Base-by-base conservation (phyloP, 1,140 invertebrate genomes). In the Cydia fagiglandana region DNA sequence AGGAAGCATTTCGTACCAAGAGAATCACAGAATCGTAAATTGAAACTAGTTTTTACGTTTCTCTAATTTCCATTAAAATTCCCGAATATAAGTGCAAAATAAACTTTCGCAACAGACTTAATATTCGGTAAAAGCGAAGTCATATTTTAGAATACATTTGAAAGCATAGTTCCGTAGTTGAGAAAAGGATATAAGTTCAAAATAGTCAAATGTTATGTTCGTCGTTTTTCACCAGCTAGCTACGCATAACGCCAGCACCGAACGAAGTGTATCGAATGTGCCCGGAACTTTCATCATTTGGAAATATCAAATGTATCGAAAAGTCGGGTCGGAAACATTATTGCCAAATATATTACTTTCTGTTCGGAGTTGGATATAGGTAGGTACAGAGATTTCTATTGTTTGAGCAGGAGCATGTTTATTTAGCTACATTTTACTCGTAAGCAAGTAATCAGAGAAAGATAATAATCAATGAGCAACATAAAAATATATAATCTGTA, bases 281-380 rank as follows among this genome's bases (percentile, higher is more conserved):
- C 53, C 53, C 53, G 53, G 53, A 61, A 24, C 53, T 61, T 61
- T 61, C 53, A 61, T 61, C 53, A 61, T 20, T 61, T 17, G 17
- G 53, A 61, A 61, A 61, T 61, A 61, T 61, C 53, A 61, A 61
- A 61, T 61, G 53, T 61, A 61, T 61, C 53, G 53, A 61, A 61
- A 61, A 61, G 53, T 61, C 53, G 53, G 53, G 17, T 9, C 53
- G 53, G 53, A 61, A 61, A 61, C 53, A 61, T 61, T 61, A 61
- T 61, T 61, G n/a, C 53, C 53, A 61, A 61, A 61, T 61, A 61
- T 61, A 61, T 61, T 61, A 61, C 53, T 61, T 61, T 61, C n/a
- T 61, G 53, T 20, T 61, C 17, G 53, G 53, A 61, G 17, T 61
- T 61, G 9, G 53, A 61, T 10, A 10, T n/a, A 61, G 53, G 53